Conservation (phyloP, 2,113 vertebrate species). For the Gymnobelideus leadbeateri region DNA sequence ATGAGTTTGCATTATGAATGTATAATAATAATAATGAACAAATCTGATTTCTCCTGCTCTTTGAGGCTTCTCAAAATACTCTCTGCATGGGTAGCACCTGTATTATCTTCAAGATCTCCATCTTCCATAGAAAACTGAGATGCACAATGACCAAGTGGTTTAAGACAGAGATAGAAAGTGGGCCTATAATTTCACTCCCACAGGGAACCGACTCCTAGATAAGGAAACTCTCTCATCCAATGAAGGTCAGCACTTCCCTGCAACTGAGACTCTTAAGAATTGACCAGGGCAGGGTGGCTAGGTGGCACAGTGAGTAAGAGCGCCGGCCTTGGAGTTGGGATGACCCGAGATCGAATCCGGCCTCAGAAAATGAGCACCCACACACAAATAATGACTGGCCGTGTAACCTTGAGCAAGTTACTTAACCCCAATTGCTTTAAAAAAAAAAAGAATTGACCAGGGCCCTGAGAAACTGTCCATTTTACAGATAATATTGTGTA, state of each 20-base stretch:
- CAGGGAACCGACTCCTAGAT: background rate
- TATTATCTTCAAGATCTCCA: background rate
- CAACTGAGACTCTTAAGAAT: background rate
- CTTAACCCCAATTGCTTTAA: too few relatives aligned
- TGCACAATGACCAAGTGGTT: background rate
- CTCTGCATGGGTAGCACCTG: background rate
- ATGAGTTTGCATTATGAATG: background rate
- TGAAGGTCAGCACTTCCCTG: background rate
- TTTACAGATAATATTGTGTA: background rate
- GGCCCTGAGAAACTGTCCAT: background rate
- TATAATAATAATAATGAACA: background rate
- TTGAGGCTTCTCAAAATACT: background rate
- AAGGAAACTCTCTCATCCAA: background rate
- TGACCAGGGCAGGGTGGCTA: background rate
- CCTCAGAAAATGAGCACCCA: too few relatives aligned
- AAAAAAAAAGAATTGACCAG: background rate
- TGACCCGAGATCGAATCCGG: too few relatives aligned
- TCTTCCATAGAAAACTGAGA: background rate
- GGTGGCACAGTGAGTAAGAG: too few relatives aligned
- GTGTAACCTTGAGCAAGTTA: too few relatives aligned
- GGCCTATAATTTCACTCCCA: background rate
- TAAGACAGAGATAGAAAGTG: background rate
- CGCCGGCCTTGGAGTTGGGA: too few relatives aligned
- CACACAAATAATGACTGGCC: too few relatives aligned
- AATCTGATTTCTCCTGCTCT: background rate